These are phyloP conservation scores for Sparus aurata DNA, from an alignment of 2,797 vertebrate species.

Conservation along the genomic window DNA sequence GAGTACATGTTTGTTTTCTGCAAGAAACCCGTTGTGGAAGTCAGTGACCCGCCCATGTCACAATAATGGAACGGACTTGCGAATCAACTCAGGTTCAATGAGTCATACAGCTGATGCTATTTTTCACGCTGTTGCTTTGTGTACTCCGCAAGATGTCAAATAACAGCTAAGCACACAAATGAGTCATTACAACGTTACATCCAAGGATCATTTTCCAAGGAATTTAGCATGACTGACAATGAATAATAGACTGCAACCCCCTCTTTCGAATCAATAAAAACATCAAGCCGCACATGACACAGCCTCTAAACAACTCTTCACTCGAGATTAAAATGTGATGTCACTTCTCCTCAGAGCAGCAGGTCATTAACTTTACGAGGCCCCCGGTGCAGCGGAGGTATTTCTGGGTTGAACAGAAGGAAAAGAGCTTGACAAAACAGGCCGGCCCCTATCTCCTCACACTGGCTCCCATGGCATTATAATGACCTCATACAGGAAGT, in stretches of 20 bases:
- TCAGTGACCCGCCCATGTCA: slow-evolving; percentile 61
- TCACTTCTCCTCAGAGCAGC: slow-evolving; percentile 76
- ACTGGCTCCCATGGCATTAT: slow-evolving; percentile 76
- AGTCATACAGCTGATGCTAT: slow-evolving; percentile 31
- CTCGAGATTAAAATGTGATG: slow-evolving; percentile 78
- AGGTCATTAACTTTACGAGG: slow-evolving; percentile 79
- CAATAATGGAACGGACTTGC: slow-evolving; percentile 49
- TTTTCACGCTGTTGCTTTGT: slow-evolving; percentile 35
- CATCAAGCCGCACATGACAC: slow-evolving; percentile 54
- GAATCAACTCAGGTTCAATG: slow-evolving; percentile 48
- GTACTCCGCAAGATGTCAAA: slow-evolving; percentile 24
- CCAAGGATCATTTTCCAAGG: slow-evolving; percentile 27
- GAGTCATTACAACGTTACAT: slow-evolving; percentile 38
- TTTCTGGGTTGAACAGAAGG: slow-evolving; percentile 80
- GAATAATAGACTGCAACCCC: slow-evolving; percentile 30
- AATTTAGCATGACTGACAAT: slow-evolving; percentile 12
- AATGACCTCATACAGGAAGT: slow-evolving; percentile 87
- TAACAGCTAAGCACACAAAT: slow-evolving; percentile 32
- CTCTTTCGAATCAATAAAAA: slow-evolving; percentile 52
- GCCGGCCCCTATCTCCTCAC: slow-evolving; percentile 76
- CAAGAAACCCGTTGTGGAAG: slow-evolving; percentile 54
- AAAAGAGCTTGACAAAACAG: slow-evolving; percentile 84
- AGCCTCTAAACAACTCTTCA: slow-evolving; percentile 64
- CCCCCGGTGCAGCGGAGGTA: slow-evolving; percentile 74
- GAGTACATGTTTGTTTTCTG: slow-evolving; percentile 71